Conservation (phyloP, 2,888 invertebrate species). For the Petrolisthes cinctipes region DNA sequence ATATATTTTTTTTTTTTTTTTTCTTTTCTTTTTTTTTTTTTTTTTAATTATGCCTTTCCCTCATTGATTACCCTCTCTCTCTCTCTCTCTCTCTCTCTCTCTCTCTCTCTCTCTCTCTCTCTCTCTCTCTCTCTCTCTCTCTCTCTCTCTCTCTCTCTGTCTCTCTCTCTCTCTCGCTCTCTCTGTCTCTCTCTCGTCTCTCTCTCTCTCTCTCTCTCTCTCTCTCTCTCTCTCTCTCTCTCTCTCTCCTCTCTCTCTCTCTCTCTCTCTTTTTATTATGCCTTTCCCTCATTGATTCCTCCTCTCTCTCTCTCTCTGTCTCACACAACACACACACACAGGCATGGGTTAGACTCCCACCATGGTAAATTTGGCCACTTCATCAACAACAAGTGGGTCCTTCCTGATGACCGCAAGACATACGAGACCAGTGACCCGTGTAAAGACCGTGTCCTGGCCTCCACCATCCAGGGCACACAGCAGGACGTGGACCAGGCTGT, state of each 20-base stretch:
- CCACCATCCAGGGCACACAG: slow-evolving; percentile 65
- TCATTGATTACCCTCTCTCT: too few relatives aligned
- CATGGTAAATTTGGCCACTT: slow-evolving; percentile 65
- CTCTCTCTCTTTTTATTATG: background rate
- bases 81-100: too few relatives aligned
- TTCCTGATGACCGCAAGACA: slow-evolving; percentile 54
- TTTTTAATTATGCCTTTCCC: too few relatives aligned
- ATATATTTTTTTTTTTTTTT: background rate
- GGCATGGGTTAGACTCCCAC: slow-evolving; percentile 64
- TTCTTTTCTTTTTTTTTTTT: background rate
- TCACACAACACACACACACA: background rate
- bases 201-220: background rate
- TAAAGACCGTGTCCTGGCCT: slow-evolving; percentile 52
- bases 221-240: background rate
- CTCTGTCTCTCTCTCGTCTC: too few relatives aligned
- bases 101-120: too few relatives aligned
- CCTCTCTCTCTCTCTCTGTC: background rate
- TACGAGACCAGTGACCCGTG: slow-evolving; percentile 62
- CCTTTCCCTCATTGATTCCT: background rate
- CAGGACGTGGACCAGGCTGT: slow-evolving; percentile 67
- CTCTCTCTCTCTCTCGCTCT: too few relatives aligned
- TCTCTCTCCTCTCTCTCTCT: background rate
- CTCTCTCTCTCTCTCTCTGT: too few relatives aligned
- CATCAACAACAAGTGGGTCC: slow-evolving; percentile 66
- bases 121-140: too few relatives aligned